These are phyloP conservation scores for Bolinopsis microptera DNA, from an alignment of 37 sponge, comb jelly and placozoan species.

Conservation along the genomic window DNA sequence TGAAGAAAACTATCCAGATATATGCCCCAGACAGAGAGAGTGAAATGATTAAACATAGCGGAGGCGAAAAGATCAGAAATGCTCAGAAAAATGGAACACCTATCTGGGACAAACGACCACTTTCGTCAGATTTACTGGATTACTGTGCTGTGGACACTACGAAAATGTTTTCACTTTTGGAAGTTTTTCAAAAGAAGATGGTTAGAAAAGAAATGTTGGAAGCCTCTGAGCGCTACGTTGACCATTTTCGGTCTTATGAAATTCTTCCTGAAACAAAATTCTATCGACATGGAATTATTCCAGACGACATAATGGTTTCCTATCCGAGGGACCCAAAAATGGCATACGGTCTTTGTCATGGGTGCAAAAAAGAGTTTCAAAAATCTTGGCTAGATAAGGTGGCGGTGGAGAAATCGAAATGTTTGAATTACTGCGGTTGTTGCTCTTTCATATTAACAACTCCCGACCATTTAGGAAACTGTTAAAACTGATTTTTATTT, in stretches of 20 bases:
- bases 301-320: background rate
- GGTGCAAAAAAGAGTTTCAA: background rate
- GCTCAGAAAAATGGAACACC: background rate
- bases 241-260: background rate
- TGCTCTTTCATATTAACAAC: no score
- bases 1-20: background rate
- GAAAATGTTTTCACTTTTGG: background rate
- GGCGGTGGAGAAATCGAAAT: no score
- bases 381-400: background rate
- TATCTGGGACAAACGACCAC: background rate
- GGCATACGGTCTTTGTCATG: background rate
- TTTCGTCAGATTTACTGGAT: background rate
- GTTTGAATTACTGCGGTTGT: no score
- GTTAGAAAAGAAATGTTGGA: background rate
- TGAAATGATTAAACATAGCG: background rate
- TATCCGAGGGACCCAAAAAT: background rate
- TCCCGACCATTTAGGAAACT: no score
- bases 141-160: background rate
- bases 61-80: background rate
- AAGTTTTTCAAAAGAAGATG: background rate
- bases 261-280: background rate
- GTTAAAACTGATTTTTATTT: no score
- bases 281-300: background rate
- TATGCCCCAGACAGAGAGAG: background rate
- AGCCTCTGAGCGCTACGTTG: background rate